Conservation (phyloP, 2,113 vertebrate species). For the Orcinus orca region DNA sequence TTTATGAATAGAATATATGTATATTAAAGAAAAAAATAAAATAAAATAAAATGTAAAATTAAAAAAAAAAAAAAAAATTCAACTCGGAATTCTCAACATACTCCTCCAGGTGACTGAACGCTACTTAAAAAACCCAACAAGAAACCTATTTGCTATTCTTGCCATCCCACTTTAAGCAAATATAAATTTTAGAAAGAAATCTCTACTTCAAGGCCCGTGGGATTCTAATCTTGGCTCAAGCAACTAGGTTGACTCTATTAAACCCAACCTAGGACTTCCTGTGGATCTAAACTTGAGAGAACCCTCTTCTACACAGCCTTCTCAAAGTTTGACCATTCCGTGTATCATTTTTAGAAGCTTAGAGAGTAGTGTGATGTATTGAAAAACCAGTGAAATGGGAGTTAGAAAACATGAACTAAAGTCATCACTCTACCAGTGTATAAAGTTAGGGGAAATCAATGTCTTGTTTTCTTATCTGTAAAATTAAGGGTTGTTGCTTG, state of each 20-base stretch:
- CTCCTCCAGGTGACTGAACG: background rate
- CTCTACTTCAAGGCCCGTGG: background rate
- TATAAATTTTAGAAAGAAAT: background rate
- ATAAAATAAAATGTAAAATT: too few species aligned
- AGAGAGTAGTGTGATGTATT: background rate
- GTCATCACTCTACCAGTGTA: background rate
- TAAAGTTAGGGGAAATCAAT: background rate
- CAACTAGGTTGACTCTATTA: background rate
- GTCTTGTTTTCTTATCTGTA: background rate
- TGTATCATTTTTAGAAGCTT: background rate
- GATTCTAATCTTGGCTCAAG: background rate
- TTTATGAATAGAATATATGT: too few species aligned
- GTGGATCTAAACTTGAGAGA: background rate
- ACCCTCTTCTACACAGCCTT: background rate
- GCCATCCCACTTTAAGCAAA: conserved; percentile 16
- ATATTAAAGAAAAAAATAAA: too few species aligned
- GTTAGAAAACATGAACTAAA: background rate
- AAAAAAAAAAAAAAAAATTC: too few species aligned
- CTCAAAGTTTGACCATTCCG: background rate
- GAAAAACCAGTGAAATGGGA: background rate
- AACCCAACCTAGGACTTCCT: background rate
- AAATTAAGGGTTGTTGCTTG: background rate
- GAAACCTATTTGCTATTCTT: background rate
- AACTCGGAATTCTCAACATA: background rate
- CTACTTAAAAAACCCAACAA: background rate